These are phyloP conservation scores for Scelioninae gen. 1 DNA, from an alignment of 2,888 invertebrate species.

Conservation along the genomic window DNA sequence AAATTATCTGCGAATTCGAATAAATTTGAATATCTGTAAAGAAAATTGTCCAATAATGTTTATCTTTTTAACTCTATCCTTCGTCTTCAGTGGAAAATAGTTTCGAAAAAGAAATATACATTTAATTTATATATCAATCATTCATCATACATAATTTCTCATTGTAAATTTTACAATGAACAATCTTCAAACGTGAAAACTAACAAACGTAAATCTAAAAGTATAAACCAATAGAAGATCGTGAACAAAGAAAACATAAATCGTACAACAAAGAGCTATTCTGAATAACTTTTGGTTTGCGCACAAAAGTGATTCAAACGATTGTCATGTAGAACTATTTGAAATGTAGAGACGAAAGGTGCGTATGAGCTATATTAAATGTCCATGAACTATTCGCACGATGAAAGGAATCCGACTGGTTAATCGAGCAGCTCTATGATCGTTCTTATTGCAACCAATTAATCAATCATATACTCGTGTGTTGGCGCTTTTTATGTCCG, in stretches of 20 bases:
- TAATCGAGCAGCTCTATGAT: constrained; percentile 59
- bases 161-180: background rate
- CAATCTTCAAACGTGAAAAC: background rate
- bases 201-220: background rate
- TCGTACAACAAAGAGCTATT: constrained; percentile 43
- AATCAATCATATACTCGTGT: constrained; percentile 60
- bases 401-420: constrained; percentile 66
- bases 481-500: constrained; percentile 43
- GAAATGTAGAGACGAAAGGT: constrained; percentile 48
- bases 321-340: constrained; percentile 47
- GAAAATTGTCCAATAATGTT: too few relatives aligned
- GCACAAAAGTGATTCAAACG: constrained; percentile 51
- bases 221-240: background rate
- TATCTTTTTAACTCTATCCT: too few relatives aligned
- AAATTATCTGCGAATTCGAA: too few relatives aligned
- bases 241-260: constrained; percentile 35
- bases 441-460: constrained; percentile 58
- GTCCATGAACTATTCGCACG: constrained; percentile 68
- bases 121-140: too few relatives aligned
- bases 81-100: too few relatives aligned
- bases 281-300: constrained; percentile 13
- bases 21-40: too few relatives aligned
- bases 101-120: too few relatives aligned
- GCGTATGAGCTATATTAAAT: constrained; percentile 40
- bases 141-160: too few relatives aligned